Evolutionary conservation across 2,797 vertebrate species (phyloP), one percentile per base, ranked within the genome.

Genomic region (Alosa sapidissima): DNA sequence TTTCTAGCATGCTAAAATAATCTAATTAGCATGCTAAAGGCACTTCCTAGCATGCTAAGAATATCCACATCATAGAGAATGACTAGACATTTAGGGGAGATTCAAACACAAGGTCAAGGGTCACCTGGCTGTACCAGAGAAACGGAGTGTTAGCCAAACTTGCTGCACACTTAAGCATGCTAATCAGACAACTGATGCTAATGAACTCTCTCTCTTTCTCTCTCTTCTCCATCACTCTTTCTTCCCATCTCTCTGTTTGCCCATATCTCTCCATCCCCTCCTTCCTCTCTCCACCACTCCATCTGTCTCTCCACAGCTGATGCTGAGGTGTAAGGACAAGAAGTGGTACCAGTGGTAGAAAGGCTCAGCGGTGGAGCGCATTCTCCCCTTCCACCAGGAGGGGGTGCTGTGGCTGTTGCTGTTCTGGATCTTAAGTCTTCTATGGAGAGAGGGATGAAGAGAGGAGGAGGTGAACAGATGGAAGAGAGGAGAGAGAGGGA

Each of bases 271-370:
- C 65, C 19, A 5, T 58, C 55, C 19, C 55, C 19, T 19, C 19
- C 55, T 72, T 8, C 5, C 62, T 33, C 81, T 33, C 60, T 83
- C 85, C 0, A 81, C 54, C 47, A 5, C 41, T 84, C 9, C 28
- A 75, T 48, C 58, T 91, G 89, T 91, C 85, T 92, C 85, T 91
- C 91, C 91, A 47, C 91, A 99, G 98, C 91, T 99, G 92, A 99
- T 99, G 98, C 93, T 99, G 89, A 99, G 99, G 94, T 98, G 97
- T 92, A 99, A 98, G 92, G 98, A 99, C 93, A 99, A 99, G 96
- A 99, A 98, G 93, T 99, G 98, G 98, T 99, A 99, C 94, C 98
- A 99, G 93, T 98, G 99, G 92, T 99, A 96, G 96, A 89, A 96
- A 89, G 48, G 45, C 87, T 84, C 81, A 86, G 49, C 87, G 81